These are phyloP conservation scores for Harpalus rubripes DNA, from an alignment of 2,888 invertebrate species.

Conservation along the genomic window DNA sequence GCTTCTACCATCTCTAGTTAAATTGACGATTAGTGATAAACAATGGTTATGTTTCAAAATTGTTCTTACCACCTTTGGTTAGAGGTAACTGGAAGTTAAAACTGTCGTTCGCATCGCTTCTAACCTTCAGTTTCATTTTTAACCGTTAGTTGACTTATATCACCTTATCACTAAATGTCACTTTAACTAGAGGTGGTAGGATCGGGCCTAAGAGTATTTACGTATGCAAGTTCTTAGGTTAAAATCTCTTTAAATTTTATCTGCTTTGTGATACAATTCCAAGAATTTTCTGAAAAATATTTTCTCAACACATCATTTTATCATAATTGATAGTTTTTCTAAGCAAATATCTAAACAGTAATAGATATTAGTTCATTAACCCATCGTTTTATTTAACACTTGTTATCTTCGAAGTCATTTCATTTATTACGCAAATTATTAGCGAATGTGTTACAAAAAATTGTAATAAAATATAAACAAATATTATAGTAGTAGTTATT, in stretches of 20 bases:
- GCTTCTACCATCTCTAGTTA: too few relatives aligned
- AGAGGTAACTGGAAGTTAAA: too few relatives aligned
- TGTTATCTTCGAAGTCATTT: conserved; percentile 43
- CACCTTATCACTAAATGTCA: too few relatives aligned
- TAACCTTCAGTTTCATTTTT: too few relatives aligned
- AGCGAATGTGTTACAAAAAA: conserved; percentile 43
- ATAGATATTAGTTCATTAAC: conserved; percentile 51
- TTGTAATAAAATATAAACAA: conserved; percentile 28
- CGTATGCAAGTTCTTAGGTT: neutral
- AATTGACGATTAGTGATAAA: too few relatives aligned
- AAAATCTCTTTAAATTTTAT: neutral
- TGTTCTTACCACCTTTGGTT: too few relatives aligned
- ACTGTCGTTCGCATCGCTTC: too few relatives aligned
- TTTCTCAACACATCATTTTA: conserved; percentile 16
- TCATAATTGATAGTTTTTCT: conserved; percentile 44
- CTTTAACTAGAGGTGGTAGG: too few relatives aligned
- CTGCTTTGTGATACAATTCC: neutral
- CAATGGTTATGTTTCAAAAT: too few relatives aligned
- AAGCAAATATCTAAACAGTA: conserved; percentile 18
- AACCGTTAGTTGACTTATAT: too few relatives aligned
- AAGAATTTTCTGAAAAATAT: conserved; percentile 29
- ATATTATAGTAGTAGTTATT: conserved; percentile 2
- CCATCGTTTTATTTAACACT: conserved; percentile 49
- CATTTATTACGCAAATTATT: conserved; percentile 51
- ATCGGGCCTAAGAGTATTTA: neutral